A percentile compares a stretch with the other conserved stretches of the same genome.
phyloP scores from a whole-genome alignment of 2,888 invertebrate genomes.

The Cordilura impudica region DNA sequence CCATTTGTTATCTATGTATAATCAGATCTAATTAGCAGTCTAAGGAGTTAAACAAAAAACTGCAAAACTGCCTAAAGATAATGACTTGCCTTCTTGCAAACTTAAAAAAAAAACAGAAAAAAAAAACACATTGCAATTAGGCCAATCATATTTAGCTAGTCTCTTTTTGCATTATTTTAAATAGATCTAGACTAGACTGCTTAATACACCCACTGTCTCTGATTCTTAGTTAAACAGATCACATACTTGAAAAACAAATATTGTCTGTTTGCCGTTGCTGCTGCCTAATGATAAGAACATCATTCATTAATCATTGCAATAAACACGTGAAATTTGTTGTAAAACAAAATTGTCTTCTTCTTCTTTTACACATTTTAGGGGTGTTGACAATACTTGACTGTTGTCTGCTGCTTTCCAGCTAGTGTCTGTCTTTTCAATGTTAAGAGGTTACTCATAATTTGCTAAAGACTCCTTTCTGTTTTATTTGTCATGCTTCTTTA shows the following conservation, averaged over 20 bases:
- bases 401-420: too few relatives aligned
- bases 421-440: neutral
- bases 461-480: neutral
- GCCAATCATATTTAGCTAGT: slow-evolving; percentile 18
- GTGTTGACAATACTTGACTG: neutral
- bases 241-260: neutral
- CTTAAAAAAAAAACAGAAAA: neutral
- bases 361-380: neutral
- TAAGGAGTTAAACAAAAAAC: slow-evolving; percentile 33
- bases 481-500: too few relatives aligned
- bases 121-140: slow-evolving; percentile 10
- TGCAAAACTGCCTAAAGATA: neutral
- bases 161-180: slow-evolving; percentile 11
- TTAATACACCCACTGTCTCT: slow-evolving; percentile 20
- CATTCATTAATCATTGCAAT: slow-evolving; percentile 49
- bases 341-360: neutral
- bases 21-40: slow-evolving; percentile 61
- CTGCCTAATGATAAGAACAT: slow-evolving; percentile 48
- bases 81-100: neutral
- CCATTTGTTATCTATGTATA: slow-evolving; percentile 57
- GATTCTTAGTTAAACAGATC: neutral
- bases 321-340: slow-evolving; percentile 35
- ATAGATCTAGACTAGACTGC: neutral
- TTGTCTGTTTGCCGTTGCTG: slow-evolving; percentile 7
- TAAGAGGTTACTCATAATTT: neutral